Base-by-base conservation (phyloP, 2,888 invertebrate genomes). In the Bhutanitis thaidina region DNA sequence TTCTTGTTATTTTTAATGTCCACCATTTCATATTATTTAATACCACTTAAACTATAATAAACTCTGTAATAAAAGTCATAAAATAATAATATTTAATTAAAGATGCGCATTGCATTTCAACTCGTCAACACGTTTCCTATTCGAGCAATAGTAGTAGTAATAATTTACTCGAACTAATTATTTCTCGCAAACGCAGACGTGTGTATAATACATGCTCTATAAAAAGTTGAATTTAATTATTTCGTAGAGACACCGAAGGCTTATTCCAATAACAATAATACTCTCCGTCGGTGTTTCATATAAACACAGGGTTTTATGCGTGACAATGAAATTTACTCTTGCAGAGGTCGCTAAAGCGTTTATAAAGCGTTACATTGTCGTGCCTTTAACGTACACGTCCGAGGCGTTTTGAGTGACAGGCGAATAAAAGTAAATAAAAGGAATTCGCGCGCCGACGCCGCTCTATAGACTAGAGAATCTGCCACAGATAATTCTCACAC, bases 361-460 rank as follows among this genome's bases (percentile, higher is more conserved):
- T 64, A 78, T 82, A 84, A 83, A 80, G 80, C 69, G 69, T 65
- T 69, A 78, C 77, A 83, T 74, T 84, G 85, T 85, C 77, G 74
- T 71, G 71, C 65, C 69, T 74, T 75, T 70, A 71, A 65, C 69
- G 73, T 73, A 73, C 67, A 65, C 71, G 74, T 74, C 75, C 73
- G 64, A 70, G 76, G 66, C 71, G 69, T 69, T 74, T 75, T 85
- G 85, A 86, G 73, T 81, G 87, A 86, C 86, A 81, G 77, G 72
- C 77, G 82, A 86, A 87, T 84, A 86, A 84, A 84, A 78, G 73
- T 74, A 78, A 74, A 83, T 77, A 82, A 80, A 78, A 71, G 67
- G 62, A 53, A 59, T 60, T 60, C 62, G 65, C 65, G 61, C 64
- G 63, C 67, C 60, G 65, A 54, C 63, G 59, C 53, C 54, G 57